phyloP scores from a whole-genome alignment of 2,113 vertebrate species.

The Datnioides undecimradiatus region DNA sequence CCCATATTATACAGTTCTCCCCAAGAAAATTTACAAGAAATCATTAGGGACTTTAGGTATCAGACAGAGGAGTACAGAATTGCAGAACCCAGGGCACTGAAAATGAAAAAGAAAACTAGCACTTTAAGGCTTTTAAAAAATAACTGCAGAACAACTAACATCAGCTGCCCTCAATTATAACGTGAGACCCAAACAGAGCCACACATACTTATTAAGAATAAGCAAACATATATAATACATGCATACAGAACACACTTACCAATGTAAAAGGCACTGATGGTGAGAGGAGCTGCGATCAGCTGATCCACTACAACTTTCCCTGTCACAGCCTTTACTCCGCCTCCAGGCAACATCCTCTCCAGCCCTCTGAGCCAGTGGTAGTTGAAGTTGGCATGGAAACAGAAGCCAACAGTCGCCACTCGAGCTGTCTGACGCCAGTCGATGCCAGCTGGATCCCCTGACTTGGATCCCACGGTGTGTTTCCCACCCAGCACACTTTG shows the following conservation, averaged over 20 bases:
- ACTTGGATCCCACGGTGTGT: not conserved
- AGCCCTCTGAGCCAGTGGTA: constrained; percentile 85
- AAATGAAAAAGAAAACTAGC: not conserved
- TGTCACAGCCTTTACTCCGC: constrained; percentile 69
- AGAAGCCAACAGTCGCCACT: constrained; percentile 84
- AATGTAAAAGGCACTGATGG: constrained; percentile 87
- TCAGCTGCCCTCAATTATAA: not conserved
- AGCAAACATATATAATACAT: too few relatives aligned
- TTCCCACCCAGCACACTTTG: constrained; percentile 76
- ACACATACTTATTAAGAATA: not conserved
- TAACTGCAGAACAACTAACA: not conserved
- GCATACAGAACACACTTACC: constrained; percentile 78
- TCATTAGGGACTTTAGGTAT: not conserved
- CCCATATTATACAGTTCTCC: not conserved
- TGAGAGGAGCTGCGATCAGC: constrained; percentile 83
- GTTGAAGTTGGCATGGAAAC: constrained; percentile 88
- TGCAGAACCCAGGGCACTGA: not conserved
- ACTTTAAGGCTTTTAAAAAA: not conserved
- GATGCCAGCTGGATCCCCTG: constrained; percentile 41
- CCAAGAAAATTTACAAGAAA: not conserved
- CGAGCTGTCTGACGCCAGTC: constrained; percentile 82
- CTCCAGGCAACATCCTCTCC: constrained; percentile 83
- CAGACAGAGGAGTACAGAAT: not conserved
- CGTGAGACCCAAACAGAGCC: not conserved
- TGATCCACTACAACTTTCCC: constrained; percentile 86